phyloP scores from a whole-genome alignment of 1,140 invertebrate genomes.

The Zaprionus davidi region DNA sequence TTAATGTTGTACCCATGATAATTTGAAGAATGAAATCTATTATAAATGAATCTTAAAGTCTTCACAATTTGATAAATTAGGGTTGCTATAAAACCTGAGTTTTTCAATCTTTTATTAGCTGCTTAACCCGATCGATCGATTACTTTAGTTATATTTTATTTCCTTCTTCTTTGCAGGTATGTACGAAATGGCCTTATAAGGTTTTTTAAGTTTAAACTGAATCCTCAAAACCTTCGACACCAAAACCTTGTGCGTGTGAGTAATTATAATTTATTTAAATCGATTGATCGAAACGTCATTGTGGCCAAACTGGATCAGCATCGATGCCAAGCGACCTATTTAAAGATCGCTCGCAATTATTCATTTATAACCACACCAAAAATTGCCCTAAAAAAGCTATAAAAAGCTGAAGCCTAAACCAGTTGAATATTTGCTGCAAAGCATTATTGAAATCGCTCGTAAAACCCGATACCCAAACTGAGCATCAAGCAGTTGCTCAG shows the following conservation, averaged over 20 bases:
- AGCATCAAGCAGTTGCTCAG: not conserved
- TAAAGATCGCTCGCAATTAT: constrained; percentile 63
- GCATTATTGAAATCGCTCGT: not conserved
- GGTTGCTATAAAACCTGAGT: not conserved
- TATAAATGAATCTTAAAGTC: not conserved
- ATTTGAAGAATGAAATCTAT: not conserved
- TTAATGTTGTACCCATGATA: not conserved
- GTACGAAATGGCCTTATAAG: constrained; percentile 35
- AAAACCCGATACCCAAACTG: not conserved
- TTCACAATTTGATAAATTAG: not conserved
- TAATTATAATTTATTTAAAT: constrained; percentile 82
- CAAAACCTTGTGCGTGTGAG: constrained; percentile 55
- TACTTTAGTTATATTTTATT: constrained; percentile 9
- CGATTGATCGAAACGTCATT: constrained; percentile 53
- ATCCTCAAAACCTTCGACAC: not conserved
- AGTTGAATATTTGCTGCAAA: constrained; percentile 42
- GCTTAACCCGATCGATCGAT: not conserved
- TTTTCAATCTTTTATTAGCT: not conserved
- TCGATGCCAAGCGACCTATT: constrained; percentile 56
- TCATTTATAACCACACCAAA: constrained; percentile 71
- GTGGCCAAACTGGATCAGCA: constrained; percentile 59
- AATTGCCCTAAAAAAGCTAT: constrained; percentile 4
- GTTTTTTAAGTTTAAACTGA: constrained; percentile 26
- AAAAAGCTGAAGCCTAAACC: constrained; percentile 37
- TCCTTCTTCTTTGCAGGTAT: constrained; percentile 59